These are phyloP conservation scores for Phocoena sinus DNA, from an alignment of 2,113 vertebrate species.

Conservation along the genomic window DNA sequence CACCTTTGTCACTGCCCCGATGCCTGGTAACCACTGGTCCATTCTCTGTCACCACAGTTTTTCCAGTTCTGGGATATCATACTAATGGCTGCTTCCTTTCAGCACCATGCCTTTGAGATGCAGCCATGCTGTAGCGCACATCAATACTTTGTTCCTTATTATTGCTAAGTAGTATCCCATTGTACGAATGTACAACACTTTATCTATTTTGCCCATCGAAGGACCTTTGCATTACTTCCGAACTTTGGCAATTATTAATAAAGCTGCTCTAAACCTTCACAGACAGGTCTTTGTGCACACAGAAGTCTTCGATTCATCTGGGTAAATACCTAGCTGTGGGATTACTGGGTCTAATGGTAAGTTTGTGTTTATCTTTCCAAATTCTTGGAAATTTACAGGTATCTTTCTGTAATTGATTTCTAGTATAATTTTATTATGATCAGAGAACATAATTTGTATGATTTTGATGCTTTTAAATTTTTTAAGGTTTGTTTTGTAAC, in stretches of 20 bases:
- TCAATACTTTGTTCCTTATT: neutral
- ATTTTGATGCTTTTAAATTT: neutral
- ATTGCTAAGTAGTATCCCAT: neutral
- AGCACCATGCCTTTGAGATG: neutral
- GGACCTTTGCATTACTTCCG: neutral
- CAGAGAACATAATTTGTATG: neutral
- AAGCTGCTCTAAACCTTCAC: too few relatives aligned
- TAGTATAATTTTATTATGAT: neutral
- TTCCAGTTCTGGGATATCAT: neutral
- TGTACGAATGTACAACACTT: neutral
- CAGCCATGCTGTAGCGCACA: neutral
- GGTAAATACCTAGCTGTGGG: too few relatives aligned
- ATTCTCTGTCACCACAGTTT: neutral
- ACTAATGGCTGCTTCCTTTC: neutral
- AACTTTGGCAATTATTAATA: neutral
- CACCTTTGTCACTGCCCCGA: neutral
- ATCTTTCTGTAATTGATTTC: neutral
- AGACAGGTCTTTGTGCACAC: too few relatives aligned
- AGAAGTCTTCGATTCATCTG: too few relatives aligned
- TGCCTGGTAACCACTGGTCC: neutral
- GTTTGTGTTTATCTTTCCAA: neutral
- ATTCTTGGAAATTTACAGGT: neutral
- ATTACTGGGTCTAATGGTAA: neutral
- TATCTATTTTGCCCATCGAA: neutral
- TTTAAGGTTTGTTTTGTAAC: neutral